Conservation (phyloP, 1,140 invertebrate genomes). For the Drosophila bocki region DNA sequence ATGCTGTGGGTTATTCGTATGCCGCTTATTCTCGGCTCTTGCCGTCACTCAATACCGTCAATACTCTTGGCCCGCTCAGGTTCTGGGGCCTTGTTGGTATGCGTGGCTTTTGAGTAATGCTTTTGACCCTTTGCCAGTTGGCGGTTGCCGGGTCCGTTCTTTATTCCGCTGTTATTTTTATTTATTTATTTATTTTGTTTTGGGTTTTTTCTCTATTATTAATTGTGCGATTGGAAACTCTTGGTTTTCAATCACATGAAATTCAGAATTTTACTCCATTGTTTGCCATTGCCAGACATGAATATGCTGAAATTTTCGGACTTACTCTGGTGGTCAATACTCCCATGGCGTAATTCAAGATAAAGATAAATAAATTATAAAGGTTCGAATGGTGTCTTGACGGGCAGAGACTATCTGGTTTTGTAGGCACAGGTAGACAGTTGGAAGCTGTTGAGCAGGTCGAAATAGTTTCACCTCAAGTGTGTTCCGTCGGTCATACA, state of each 20-base stretch:
- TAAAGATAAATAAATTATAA: conserved; percentile 84
- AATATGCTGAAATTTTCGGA: conserved; percentile 84
- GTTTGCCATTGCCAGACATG: conserved; percentile 68
- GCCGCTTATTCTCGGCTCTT: conserved; percentile 44
- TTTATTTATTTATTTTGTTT: conserved; percentile 57
- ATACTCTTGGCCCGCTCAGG: conserved; percentile 25
- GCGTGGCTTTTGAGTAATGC: conserved; percentile 50
- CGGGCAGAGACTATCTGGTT: conserved; percentile 69
- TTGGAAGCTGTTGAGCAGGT: conserved; percentile 82
- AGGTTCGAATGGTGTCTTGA: conserved; percentile 64
- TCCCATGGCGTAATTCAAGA: conserved; percentile 84
- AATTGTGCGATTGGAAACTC: conserved; percentile 60
- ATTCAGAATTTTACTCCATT: conserved; percentile 75
- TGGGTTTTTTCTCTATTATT: conserved; percentile 56
- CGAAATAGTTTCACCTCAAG: conserved; percentile 83
- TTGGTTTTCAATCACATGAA: conserved; percentile 77
- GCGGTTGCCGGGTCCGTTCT: conserved; percentile 34
- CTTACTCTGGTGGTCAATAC: conserved; percentile 84
- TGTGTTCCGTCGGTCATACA: conserved; percentile 72
- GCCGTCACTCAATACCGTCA: conserved; percentile 55
- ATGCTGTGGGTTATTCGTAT: conserved; percentile 25
- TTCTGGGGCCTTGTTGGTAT: conserved; percentile 20
- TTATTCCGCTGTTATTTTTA: conserved; percentile 59
- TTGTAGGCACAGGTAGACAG: conserved; percentile 71
- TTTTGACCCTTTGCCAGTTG: conserved; percentile 51